phyloP scores from a whole-genome alignment of 2,113 vertebrate genomes.

The Laticauda colubrina region DNA sequence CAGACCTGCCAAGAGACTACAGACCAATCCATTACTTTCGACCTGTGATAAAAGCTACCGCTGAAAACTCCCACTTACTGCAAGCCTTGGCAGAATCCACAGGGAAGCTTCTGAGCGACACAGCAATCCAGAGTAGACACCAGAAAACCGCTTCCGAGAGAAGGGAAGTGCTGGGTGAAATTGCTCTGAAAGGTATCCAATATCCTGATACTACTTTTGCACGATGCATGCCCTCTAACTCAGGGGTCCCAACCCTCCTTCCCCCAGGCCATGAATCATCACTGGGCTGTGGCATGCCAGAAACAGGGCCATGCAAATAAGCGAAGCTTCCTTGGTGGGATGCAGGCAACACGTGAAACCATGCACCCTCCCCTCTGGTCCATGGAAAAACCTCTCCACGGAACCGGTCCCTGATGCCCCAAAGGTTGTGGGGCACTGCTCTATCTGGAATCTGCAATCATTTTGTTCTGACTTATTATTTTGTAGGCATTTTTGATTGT shows the following conservation, averaged over 20 bases:
- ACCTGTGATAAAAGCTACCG: conserved; percentile 65
- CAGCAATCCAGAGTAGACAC: conserved; percentile 71
- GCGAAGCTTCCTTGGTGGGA: fast-evolving
- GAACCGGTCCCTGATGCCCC: too few species aligned
- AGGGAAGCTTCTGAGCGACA: conserved; percentile 72
- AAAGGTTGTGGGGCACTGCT: background rate
- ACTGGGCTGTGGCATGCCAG: background rate
- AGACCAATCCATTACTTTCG: conserved; percentile 84
- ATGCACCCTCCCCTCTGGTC: background rate
- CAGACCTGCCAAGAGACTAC: conserved; percentile 80
- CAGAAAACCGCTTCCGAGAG: conserved; percentile 80
- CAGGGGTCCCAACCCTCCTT: background rate
- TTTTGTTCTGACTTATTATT: background rate
- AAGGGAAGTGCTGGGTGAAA: conserved; percentile 81
- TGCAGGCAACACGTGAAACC: background rate
- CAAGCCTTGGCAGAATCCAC: conserved; percentile 72
- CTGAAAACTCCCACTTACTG: conserved; percentile 68
- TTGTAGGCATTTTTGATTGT: background rate
- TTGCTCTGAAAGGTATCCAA: conserved; percentile 72
- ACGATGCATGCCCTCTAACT: background rate
- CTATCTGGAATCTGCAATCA: background rate
- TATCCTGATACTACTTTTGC: fast-evolving
- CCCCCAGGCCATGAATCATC: background rate
- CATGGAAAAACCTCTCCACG: background rate
- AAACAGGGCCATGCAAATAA: background rate